Conservation (phyloP, 2,888 invertebrate genomes). For the Diabrotica balteata region DNA sequence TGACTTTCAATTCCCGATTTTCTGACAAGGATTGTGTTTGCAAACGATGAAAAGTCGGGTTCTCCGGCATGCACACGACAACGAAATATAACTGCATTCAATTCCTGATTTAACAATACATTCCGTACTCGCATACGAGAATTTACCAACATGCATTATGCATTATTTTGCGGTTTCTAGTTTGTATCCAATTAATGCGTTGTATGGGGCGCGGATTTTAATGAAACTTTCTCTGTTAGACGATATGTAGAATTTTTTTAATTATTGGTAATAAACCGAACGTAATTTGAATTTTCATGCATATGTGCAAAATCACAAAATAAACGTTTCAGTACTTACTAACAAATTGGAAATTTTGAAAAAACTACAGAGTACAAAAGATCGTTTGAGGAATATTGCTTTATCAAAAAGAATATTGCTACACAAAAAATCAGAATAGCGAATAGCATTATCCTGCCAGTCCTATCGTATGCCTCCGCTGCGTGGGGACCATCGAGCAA, state of each 20-base stretch:
- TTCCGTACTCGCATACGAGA: conserved; percentile 21
- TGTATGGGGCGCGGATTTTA: background rate
- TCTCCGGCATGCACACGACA: conserved; percentile 29
- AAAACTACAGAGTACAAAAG: no score
- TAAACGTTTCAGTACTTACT: no score
- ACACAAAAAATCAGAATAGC: no score
- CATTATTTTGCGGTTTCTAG: conserved; percentile 27
- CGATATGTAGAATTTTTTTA: background rate
- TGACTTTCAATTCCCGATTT: conserved; percentile 30
- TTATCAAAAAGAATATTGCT: no score
- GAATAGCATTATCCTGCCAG: no score
- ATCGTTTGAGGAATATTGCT: no score
- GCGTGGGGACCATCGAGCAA: no score
- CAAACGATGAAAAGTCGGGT: conserved; percentile 34
- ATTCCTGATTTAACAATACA: conserved; percentile 31
- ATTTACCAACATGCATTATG: conserved; percentile 31
- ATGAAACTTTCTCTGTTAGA: conserved; percentile 1
- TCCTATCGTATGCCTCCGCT: no score
- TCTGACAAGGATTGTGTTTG: conserved; percentile 33
- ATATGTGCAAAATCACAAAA: no score
- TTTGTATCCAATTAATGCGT: conserved; percentile 25
- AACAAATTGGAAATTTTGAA: no score
- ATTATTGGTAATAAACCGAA: background rate
- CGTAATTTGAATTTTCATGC: no score
- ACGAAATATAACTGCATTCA: conserved; percentile 35